Percentiles rank a stretch among this genome's conserved stretches.
Conservation (phyloP, 2,113 vertebrate genomes). For the Euleptes europaea region DNA sequence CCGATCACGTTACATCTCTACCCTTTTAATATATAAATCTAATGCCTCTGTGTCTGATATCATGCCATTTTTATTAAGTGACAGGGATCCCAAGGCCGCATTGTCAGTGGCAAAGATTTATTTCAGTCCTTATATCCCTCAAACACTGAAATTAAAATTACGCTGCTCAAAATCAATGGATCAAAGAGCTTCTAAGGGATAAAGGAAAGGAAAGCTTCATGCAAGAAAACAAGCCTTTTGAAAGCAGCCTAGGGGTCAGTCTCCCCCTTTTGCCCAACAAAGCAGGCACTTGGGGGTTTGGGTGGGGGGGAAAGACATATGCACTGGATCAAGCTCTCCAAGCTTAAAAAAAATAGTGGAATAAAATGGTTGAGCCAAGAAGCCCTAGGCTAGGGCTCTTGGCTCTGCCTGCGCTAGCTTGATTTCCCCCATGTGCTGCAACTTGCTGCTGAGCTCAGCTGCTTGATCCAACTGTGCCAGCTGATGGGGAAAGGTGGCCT, state of each 20-base stretch:
- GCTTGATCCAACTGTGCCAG: not conserved
- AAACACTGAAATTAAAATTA: too few relatives aligned
- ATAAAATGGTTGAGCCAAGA: not conserved
- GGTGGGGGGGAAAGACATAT: fast-evolving
- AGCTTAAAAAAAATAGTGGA: not conserved
- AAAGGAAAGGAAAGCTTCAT: too few relatives aligned
- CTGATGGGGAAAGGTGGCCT: not conserved
- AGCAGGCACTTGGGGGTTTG: not conserved
- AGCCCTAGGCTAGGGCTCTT: not conserved
- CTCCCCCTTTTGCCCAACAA: slow-evolving; percentile 7
- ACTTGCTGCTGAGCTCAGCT: not conserved
- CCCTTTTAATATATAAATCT: too few relatives aligned
- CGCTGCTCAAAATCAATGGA: too few relatives aligned
- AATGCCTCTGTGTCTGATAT: too few relatives aligned
- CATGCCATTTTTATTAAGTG: too few relatives aligned
- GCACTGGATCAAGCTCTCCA: not conserved
- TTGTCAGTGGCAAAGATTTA: too few relatives aligned
- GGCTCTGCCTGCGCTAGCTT: fast-evolving
- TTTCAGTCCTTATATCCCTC: too few relatives aligned
- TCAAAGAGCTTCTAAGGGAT: too few relatives aligned
- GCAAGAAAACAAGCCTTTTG: not conserved
- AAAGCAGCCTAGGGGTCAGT: not conserved
- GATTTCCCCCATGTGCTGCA: not conserved
- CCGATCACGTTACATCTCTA: too few relatives aligned
- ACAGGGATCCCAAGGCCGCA: too few relatives aligned